These are phyloP conservation scores for Chaetorhynchus papuensis DNA, from an alignment of 2,113 vertebrate genomes.

Conservation along the genomic window DNA sequence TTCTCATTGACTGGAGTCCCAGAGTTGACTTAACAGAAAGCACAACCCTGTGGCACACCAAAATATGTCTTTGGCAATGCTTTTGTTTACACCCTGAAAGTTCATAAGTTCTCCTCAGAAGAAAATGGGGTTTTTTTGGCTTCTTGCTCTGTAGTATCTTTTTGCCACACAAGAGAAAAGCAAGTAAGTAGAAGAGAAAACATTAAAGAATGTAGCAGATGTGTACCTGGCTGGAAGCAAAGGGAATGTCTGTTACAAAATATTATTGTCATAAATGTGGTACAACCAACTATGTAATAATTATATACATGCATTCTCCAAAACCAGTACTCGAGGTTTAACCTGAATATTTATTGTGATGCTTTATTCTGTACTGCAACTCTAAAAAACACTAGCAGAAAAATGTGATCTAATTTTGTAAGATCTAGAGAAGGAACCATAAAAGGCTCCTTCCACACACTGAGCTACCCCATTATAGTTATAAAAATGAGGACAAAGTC, in stretches of 20 bases:
- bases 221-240: neutral
- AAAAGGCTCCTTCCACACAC: neutral
- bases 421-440: neutral
- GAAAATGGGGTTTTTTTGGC: neutral
- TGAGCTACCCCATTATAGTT: neutral
- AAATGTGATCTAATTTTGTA: neutral
- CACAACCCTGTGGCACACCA: neutral
- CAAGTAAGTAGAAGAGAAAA: neutral
- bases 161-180: neutral
- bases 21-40: neutral
- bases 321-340: neutral
- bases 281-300: neutral
- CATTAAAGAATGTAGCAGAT: neutral
- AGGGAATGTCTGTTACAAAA: neutral
- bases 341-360: neutral
- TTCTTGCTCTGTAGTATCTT: neutral
- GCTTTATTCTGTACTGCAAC: neutral
- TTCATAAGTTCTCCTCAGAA: neutral
- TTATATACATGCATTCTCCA: neutral
- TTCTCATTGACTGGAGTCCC: neutral
- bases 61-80: neutral
- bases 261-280: neutral
- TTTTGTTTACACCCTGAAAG: neutral
- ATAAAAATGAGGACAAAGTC: neutral
- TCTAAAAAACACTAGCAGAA: neutral